Percentiles rank a stretch among this genome's conserved stretches.
These are phyloP conservation scores for Hypocryptadius cinnamomeus DNA, from an alignment of 2,113 vertebrate species.

Conservation along the genomic window DNA sequence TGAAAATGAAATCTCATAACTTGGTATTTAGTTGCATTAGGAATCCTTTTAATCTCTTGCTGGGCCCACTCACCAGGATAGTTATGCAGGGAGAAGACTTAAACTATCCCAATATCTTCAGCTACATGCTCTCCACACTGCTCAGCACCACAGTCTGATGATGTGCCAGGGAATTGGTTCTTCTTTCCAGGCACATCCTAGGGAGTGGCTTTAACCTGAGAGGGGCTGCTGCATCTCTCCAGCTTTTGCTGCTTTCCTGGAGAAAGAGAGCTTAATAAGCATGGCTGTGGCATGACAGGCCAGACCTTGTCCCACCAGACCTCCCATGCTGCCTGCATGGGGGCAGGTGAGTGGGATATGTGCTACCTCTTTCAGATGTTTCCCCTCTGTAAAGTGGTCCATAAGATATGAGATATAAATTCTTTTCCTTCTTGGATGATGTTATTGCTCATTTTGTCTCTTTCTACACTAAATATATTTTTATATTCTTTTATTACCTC, in stretches of 20 bases:
- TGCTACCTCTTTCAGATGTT: neutral
- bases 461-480: neutral
- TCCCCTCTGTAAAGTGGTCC: neutral
- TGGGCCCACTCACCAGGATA: neutral
- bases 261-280: neutral
- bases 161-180: accelerated
- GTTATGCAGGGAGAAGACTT: neutral
- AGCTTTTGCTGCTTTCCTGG: neutral
- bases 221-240: no score
- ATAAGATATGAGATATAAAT: neutral
- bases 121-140: neutral
- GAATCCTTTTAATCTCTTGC: neutral
- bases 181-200: neutral
- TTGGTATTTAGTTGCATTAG: accelerated
- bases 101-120: neutral
- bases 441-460: neutral
- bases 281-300: accelerated
- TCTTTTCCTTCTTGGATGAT: neutral
- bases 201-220: neutral
- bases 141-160: neutral
- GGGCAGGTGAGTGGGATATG: neutral
- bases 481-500: neutral
- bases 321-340: accelerated
- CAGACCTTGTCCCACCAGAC: neutral
- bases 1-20: neutral